phyloP scores from a whole-genome alignment of 35 echinoderm and acorn worm species.

The Anneissia japonica region DNA sequence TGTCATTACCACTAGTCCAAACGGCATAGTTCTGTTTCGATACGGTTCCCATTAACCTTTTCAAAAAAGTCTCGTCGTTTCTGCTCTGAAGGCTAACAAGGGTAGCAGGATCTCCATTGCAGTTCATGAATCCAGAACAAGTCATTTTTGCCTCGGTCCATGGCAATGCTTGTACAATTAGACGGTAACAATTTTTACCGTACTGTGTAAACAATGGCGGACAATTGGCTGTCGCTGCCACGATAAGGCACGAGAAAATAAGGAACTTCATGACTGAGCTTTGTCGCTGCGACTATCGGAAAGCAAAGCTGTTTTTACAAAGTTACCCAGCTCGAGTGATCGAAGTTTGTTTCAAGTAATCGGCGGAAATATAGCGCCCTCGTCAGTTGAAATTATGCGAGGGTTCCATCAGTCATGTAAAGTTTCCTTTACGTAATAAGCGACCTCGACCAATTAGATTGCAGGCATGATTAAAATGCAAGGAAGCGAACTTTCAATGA shows the following conservation, averaged over 20 bases:
- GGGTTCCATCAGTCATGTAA: neutral
- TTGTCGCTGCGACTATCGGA: neutral
- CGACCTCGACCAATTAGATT: neutral
- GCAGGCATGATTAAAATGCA: neutral
- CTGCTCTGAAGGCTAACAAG: neutral
- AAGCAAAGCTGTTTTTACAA: neutral
- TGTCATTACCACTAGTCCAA: neutral
- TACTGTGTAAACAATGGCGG: neutral
- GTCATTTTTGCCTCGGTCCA: neutral
- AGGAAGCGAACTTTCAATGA: neutral
- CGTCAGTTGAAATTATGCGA: neutral
- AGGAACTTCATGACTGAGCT: neutral
- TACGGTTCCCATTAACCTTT: neutral
- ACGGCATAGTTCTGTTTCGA: neutral
- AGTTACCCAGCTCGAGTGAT: neutral
- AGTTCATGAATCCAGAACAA: neutral
- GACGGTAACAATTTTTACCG: neutral
- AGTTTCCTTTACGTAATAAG: neutral
- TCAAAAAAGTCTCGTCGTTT: neutral
- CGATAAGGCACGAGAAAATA: neutral
- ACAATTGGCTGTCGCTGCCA: neutral
- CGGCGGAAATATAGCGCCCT: neutral
- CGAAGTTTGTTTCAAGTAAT: neutral
- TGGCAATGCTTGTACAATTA: neutral
- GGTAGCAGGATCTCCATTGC: neutral